Base-by-base conservation (phyloP, 1,140 invertebrate species). In the Trachymyrmex septentrionalis region DNA sequence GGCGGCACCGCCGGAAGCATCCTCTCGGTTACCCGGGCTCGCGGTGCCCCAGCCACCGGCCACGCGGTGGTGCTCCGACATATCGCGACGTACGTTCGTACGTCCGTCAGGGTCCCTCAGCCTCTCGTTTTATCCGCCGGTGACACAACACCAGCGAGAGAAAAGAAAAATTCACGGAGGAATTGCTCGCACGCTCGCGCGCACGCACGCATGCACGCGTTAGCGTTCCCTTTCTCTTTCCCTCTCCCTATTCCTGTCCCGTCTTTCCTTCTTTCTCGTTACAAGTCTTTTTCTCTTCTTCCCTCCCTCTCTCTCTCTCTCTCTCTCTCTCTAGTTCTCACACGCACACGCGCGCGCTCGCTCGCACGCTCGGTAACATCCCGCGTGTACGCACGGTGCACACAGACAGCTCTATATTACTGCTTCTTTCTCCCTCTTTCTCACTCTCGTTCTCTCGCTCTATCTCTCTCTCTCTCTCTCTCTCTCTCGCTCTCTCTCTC, bases 1-100 rank as follows among this genome's bases (percentile, higher is more conserved):
- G 91, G 95, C 93, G 92, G 93, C 93, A 92, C 95, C 95, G 95
- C 93, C 95, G 93, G 93, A 95, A 93, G 90, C 95, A 93, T 94
- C 95, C 92, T 95, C 95, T 86, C 94, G 95, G 93, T 91, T 96
- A 93, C 94, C 96, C 94, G 94, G 94, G 91, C 93, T 94, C 48
- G 94, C 89, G 76, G 94, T 94, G 87, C 91, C 94, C 95, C 95
- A 95, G 92, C 95, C 93, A 95, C 95, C 93, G 95, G 95, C 94
- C 93, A 94, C 93, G 91, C 95, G 94, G 89, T 95, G 95, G 86
- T 95, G 95, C 89, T 95, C 95, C 90, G 95, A 95, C 93, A 95
- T 95, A 88, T 93, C 93, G 92, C 88, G 75, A 82, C 66, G 67
- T 87, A 90, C 86, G 69, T 87, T 76, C 84, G 88, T 90, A 75